phyloP scores from a whole-genome alignment of 2,113 vertebrate species.

The Oplegnathus fasciatus region DNA sequence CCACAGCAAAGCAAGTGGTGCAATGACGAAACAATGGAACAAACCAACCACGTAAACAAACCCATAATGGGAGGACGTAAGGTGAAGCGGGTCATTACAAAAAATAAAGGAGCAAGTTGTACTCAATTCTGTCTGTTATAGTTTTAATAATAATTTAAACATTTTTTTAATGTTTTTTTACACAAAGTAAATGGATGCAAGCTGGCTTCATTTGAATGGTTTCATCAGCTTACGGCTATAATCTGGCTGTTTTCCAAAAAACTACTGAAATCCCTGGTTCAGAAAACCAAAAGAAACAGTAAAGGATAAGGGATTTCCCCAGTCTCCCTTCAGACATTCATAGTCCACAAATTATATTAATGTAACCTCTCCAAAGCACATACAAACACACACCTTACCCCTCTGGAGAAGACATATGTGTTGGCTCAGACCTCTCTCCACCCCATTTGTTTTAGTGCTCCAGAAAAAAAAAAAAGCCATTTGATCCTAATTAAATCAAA shows the following conservation, averaged over 20 bases:
- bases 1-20: constrained; percentile 66
- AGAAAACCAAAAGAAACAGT: constrained; percentile 14
- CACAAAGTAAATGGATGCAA: constrained; percentile 33
- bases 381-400: constrained; percentile 37
- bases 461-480: constrained; percentile 59
- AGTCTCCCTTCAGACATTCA: neutral
- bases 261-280: constrained; percentile 22
- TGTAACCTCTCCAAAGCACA: constrained; percentile 24
- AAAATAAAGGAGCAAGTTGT: constrained; percentile 29
- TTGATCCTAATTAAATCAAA: constrained; percentile 83
- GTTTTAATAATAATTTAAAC: constrained; percentile 34
- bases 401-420: constrained; percentile 63
- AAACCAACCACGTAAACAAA: constrained; percentile 69
- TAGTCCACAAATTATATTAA: constrained; percentile 15
- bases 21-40: constrained; percentile 68
- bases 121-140: constrained; percentile 9
- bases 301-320: constrained; percentile 7
- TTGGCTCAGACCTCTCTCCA: constrained; percentile 59
- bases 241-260: constrained; percentile 27
- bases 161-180: constrained; percentile 32
- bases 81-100: constrained; percentile 50
- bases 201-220: constrained; percentile 27
- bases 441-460: constrained; percentile 69
- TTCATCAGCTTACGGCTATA: constrained; percentile 35
- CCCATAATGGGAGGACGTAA: constrained; percentile 39